These are phyloP conservation scores for Apus apus DNA, from an alignment of 2,113 vertebrate genomes.

Conservation along the genomic window DNA sequence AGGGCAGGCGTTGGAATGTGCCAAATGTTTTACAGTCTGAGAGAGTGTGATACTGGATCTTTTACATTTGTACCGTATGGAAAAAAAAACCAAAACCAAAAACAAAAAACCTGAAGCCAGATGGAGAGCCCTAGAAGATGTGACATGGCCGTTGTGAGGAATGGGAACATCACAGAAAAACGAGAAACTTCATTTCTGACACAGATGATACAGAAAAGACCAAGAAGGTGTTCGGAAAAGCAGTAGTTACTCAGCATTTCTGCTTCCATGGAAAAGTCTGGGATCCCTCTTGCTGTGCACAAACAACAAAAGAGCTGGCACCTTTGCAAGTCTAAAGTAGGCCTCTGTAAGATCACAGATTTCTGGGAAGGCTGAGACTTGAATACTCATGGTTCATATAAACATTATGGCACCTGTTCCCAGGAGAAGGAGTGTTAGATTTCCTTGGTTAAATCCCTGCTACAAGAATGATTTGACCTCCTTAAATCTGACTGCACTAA, in stretches of 20 bases:
- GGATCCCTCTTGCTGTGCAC: neutral
- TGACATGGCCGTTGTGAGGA: rapidly evolving
- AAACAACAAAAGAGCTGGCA: neutral
- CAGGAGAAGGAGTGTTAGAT: neutral
- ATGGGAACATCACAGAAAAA: neutral
- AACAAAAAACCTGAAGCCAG: neutral
- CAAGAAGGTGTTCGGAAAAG: neutral
- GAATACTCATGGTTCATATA: neutral
- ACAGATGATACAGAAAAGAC: neutral
- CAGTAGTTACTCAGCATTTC: neutral
- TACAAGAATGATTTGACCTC: neutral
- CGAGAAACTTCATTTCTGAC: neutral
- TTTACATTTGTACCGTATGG: neutral
- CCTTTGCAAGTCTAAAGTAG: neutral
- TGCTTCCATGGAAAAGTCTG: neutral
- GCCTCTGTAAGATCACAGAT: neutral
- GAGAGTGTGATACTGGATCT: neutral
- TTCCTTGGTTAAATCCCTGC: neutral
- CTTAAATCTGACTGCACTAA: neutral
- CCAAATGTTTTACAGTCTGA: neutral
- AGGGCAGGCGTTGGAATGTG: neutral
- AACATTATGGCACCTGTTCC: neutral
- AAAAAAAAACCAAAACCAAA: neutral
- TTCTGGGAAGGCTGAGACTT: neutral
- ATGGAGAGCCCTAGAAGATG: neutral